Conservation (phyloP, 2,113 vertebrate species). For the Rattus rattus region DNA sequence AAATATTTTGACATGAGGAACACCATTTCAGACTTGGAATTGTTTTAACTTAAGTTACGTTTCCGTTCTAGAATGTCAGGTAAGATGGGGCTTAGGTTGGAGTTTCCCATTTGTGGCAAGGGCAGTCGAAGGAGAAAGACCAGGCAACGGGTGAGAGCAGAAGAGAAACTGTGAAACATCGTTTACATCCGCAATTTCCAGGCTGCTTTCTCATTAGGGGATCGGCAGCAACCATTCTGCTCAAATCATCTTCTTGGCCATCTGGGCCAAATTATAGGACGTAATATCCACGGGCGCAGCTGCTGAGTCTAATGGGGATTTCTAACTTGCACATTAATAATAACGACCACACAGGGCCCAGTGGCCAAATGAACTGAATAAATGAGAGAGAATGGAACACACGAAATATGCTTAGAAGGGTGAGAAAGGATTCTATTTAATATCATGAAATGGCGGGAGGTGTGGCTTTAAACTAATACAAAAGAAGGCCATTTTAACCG, state of each 20-base stretch:
- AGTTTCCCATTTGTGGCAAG: neutral
- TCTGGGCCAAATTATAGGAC: conserved; percentile 69
- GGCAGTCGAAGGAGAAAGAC: neutral
- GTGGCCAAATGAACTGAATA: conserved; percentile 55
- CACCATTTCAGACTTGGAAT: conserved; percentile 35
- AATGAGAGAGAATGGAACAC: neutral
- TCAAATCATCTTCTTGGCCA: conserved; percentile 68
- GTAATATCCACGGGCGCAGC: conserved; percentile 67
- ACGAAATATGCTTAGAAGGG: neutral
- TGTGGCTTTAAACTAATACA: conserved; percentile 27
- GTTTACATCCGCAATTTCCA: conserved; percentile 52
- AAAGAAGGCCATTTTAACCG: neutral
- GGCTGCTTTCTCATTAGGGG: conserved; percentile 45
- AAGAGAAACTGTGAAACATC: neutral
- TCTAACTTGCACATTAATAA: conserved; percentile 57
- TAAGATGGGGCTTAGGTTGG: neutral
- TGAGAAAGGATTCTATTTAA: conserved; percentile 36
- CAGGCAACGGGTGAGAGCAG: neutral
- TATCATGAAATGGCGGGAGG: neutral
- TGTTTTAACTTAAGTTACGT: neutral
- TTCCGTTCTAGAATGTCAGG: neutral
- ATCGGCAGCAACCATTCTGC: conserved; percentile 61
- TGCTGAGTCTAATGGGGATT: conserved; percentile 62
- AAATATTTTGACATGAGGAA: conserved; percentile 13
- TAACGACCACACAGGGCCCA: conserved; percentile 43